These are phyloP conservation scores for Meta bourneti DNA, from an alignment of 2,888 invertebrate species.

Conservation along the genomic window DNA sequence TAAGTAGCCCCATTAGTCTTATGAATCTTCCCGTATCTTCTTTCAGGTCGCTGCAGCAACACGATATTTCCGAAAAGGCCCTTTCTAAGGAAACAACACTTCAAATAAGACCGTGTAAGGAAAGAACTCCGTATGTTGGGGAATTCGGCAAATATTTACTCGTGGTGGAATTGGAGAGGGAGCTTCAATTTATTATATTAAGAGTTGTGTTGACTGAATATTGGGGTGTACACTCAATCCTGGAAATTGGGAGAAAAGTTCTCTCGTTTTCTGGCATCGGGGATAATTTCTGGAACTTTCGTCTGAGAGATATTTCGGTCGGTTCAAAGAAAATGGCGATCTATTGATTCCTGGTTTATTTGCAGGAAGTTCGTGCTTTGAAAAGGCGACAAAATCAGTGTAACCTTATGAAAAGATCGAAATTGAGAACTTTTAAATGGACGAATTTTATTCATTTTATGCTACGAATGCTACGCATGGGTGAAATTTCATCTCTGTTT, in stretches of 20 bases:
- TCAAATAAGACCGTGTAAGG: not conserved
- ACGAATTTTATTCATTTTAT: too few relatives aligned
- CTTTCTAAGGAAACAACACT: slow-evolving; percentile 11
- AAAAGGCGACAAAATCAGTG: too few relatives aligned
- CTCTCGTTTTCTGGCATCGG: too few relatives aligned
- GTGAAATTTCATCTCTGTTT: too few relatives aligned
- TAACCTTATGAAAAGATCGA: too few relatives aligned
- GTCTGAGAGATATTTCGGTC: too few relatives aligned
- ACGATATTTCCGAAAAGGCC: slow-evolving; percentile 25
- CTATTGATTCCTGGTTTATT: too few relatives aligned
- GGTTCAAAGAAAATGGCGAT: too few relatives aligned
- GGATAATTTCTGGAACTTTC: too few relatives aligned
- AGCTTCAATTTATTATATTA: slow-evolving; percentile 37
- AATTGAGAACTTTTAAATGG: too few relatives aligned
- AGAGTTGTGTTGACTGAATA: slow-evolving; percentile 26
- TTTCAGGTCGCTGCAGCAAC: slow-evolving; percentile 27
- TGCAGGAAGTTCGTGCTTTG: too few relatives aligned
- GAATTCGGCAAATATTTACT: slow-evolving; percentile 42
- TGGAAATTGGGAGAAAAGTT: not conserved
- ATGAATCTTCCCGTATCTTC: slow-evolving; percentile 44
- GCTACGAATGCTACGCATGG: too few relatives aligned
- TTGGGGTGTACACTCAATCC: not conserved
- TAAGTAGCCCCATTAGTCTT: slow-evolving; percentile 53
- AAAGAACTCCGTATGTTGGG: slow-evolving; percentile 10
- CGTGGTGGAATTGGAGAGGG: slow-evolving; percentile 21